Conservation (phyloP, 2,113 vertebrate species). For the Pan troglodytes region DNA sequence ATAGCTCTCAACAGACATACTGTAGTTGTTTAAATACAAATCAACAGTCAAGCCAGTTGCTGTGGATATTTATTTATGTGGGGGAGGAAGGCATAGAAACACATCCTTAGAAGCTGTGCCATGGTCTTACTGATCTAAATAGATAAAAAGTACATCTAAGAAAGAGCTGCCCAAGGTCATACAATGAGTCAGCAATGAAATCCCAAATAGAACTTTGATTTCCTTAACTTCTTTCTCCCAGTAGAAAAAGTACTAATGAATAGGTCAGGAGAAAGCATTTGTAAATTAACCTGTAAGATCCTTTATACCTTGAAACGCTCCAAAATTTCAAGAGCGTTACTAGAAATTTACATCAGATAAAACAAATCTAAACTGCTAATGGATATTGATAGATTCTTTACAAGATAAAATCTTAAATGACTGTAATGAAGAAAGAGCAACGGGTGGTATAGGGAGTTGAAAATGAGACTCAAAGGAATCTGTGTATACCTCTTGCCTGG, state of each 20-base stretch:
- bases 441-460: not conserved
- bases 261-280: conserved; percentile 33
- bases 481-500: not conserved
- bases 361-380: conserved; percentile 46
- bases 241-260: not conserved
- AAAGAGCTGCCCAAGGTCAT: conserved; percentile 50
- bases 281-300: not conserved
- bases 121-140: conserved; percentile 62
- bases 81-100: conserved; percentile 59
- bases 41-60: conserved; percentile 33
- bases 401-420: conserved; percentile 12
- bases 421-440: not conserved
- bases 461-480: not conserved
- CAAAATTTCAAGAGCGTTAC: conserved; percentile 27
- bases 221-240: not conserved
- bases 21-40: conserved; percentile 63
- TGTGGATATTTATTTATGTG: conserved; percentile 63
- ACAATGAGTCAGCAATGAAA: conserved; percentile 70
- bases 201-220: conserved; percentile 32
- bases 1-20: not conserved
- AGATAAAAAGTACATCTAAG: conserved; percentile 54
- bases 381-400: conserved; percentile 18
- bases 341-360: not conserved
- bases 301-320: conserved; percentile 24
- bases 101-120: conserved; percentile 58